phyloP scores from a whole-genome alignment of 2,888 invertebrate genomes.

The Lasioglossum villosulum region DNA sequence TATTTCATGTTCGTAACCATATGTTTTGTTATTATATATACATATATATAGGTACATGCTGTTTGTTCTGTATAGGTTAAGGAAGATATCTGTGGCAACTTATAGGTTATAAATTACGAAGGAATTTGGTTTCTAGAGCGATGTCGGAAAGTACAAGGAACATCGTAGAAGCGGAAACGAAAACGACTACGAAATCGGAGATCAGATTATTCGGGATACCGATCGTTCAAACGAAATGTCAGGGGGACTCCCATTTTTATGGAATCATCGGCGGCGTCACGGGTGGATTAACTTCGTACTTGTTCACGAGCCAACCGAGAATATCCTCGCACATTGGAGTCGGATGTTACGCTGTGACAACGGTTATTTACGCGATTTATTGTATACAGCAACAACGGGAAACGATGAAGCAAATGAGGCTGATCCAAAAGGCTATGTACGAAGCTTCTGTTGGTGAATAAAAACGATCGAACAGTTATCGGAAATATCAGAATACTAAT shows the following conservation, averaged over 20 bases:
- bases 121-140: not conserved
- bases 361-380: slow-evolving; percentile 84
- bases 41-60: not conserved
- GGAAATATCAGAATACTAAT: too few relatives aligned
- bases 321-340: slow-evolving; percentile 81
- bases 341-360: slow-evolving; percentile 16
- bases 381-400: slow-evolving; percentile 16
- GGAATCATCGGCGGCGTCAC: slow-evolving; percentile 90
- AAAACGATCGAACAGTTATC: not conserved
- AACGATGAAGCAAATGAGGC: not conserved
- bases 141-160: slow-evolving; percentile 2
- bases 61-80: not conserved
- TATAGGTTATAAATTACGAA: too few relatives aligned
- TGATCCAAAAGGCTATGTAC: not conserved
- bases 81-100: too few relatives aligned
- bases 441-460: not conserved
- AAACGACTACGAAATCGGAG: not conserved
- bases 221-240: slow-evolving; percentile 91
- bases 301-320: slow-evolving; percentile 90
- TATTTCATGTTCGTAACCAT: too few relatives aligned
- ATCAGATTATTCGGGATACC: slow-evolving; percentile 88
- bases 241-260: slow-evolving; percentile 91
- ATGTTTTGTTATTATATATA: too few relatives aligned
- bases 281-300: slow-evolving; percentile 88
- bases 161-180: not conserved